Evolutionary conservation across 2,113 vertebrate species (phyloP), one percentile per base, ranked within the genome.

Genomic region (Thamnophis sirtalis): DNA sequence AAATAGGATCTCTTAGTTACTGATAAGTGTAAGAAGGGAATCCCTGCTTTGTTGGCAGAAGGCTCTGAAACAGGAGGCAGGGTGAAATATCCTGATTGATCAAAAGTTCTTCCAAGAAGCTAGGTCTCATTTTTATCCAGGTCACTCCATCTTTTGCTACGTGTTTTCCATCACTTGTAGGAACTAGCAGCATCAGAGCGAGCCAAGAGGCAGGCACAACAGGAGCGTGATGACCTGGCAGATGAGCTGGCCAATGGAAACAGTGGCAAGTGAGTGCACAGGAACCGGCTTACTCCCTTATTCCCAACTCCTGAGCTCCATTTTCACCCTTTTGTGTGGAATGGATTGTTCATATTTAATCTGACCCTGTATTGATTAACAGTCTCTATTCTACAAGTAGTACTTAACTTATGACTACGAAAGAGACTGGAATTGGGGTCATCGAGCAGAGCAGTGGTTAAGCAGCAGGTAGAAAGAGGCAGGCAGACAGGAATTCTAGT

Each of bases 161-260:
- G 13, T 0, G 63, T 28, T 0, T 21, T 1, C 10, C 6, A 1
- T 28, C 24, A 0, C 2, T 54, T 55, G 5, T 93, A 99, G 98
- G 98, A 99, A 50, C 95, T 99, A 91, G 95, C 98, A 0, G 97
- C 98, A 5, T 98, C 98, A 0, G 98, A 99, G 90, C 97, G 98
- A 4, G 97, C 98, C 93, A 97, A 96, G 92, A 97, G 98, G 88
- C 98, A 99, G 95, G 98, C 98, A 51, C 98, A 98, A 95, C 98
- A 98, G 96, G 98, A 98, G 91, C 97, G 98, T 91, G 98, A 99
- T 0, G 98, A 98, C 93, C 87, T 99, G 95, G 97, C 98, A 0
- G 98, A 99, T 0, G 98, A 99, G 93, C 96, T 99, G 95, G 96
- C 98, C 95, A 98, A 97, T 84, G 98, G 96, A 92, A 97, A 96